Evolutionary conservation across 1,140 invertebrate species (phyloP), one percentile per base, ranked within the genome.

Genomic region (Hylyphantes graminicola): DNA sequence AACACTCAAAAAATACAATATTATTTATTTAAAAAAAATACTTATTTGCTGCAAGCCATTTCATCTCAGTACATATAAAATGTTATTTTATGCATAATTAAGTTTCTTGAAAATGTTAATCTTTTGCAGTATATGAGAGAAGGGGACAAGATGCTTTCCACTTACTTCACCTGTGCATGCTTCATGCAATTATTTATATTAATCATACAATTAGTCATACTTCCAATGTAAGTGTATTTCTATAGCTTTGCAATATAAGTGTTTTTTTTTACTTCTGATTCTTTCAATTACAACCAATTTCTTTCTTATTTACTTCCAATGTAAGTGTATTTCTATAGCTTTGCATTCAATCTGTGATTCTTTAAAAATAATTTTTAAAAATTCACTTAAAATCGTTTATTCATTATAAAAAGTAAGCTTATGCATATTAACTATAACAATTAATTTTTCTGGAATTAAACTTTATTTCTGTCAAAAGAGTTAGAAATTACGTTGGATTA

Each of bases 131-230:
- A 95, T 88, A 92, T 92, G 54, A 92, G 92, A 85, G 94, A 95
- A 88, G 92, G 93, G 70, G 95, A 97, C 90, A 91, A 93, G 85
- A 96, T 96, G 95, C 91, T 96, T 79, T 93, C 93, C 63, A 92
- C 94, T 4, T 96, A 97, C 88, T 95, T 96, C 89, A 91, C 94
- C 54, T 96, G 94, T 90, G 94, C 95, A n/a, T 90, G 95, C 19
- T 90, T 95, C 64, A 92, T 96, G 80, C 93, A 89, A 15, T 67
- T 90, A n/a, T 87, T 89, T 63, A 88, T 90, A 8, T 86, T 87
- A 75, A 74, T 87, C 19, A 87, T 89, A 21, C 89, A 90, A 48
- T 64, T 89, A 9, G 89, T 94, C 35, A 92, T 94, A 53, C 93
- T 95, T 87, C 92, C 93, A 81, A 89, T 92, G 93, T 94, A 91